These are phyloP conservation scores for Dasyprocta punctata DNA, from an alignment of 2,113 vertebrate species.

Conservation along the genomic window DNA sequence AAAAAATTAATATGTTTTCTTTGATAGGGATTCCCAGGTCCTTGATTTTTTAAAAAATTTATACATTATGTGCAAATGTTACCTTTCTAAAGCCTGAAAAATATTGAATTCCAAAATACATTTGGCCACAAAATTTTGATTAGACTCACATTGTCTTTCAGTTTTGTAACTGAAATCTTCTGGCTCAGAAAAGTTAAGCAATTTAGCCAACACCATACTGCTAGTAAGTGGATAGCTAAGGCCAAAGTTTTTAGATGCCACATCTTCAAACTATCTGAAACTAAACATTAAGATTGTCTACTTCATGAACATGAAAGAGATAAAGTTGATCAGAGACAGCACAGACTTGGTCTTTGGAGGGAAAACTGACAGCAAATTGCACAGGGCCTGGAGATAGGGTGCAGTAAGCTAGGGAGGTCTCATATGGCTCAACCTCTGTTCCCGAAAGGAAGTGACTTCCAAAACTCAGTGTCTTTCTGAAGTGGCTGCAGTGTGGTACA, in stretches of 20 bases:
- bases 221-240: not conserved
- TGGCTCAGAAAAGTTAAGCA: constrained; percentile 17
- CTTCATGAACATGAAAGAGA: not conserved
- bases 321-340: not conserved
- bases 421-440: not conserved
- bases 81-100: constrained; percentile 44
- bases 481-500: not conserved
- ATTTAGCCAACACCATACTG: constrained; percentile 10
- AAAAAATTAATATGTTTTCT: constrained; percentile 27
- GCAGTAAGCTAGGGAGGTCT: not conserved
- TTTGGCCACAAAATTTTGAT: not conserved
- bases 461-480: not conserved
- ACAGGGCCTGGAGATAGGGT: not conserved
- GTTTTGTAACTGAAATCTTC: constrained; percentile 3
- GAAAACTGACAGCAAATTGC: not conserved
- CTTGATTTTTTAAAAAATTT: not conserved
- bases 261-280: not conserved
- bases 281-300: not conserved
- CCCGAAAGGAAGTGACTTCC: not conserved
- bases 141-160: not conserved
- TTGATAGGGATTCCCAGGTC: not conserved
- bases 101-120: constrained; percentile 19
- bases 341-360: not conserved
- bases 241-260: not conserved
- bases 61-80: not conserved